Evolutionary conservation across 92 coral and sea anemone species (phyloP).

Genomic region (Heliopora coerulea): DNA sequence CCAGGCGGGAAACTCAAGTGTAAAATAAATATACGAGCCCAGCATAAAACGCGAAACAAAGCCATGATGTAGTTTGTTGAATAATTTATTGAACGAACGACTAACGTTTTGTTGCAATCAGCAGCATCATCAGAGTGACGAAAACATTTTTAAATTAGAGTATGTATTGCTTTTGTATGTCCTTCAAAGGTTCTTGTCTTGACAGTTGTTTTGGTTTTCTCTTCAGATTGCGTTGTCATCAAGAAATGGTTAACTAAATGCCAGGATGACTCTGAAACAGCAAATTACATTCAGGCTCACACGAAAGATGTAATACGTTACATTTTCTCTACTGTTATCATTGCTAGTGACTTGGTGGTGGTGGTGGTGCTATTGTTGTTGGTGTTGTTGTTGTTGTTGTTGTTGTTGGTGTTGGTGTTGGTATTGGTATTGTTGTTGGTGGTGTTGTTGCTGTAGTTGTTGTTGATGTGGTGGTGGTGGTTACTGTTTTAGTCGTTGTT

Average conservation of each 20-base stretch:
- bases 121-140: no score
- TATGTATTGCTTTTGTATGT: no score
- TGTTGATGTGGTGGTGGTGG: neutral
- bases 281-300: slow-evolving; percentile 93
- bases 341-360: neutral
- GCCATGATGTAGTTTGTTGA: no score
- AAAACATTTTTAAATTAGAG: no score
- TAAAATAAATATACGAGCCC: no score
- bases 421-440: neutral
- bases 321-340: neutral
- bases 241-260: slow-evolving; percentile 90
- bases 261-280: slow-evolving; percentile 97
- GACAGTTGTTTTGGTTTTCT: neutral
- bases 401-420: neutral
- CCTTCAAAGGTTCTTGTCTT: no score
- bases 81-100: no score
- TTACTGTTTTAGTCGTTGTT: neutral
- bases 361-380: no score
- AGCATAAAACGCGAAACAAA: no score
- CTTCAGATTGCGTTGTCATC: slow-evolving; percentile 71
- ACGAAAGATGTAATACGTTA: slow-evolving; percentile 80
- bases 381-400: neutral
- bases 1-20: no score
- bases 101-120: no score
- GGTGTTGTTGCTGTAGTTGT: neutral